Conservation (phyloP, 2,888 invertebrate genomes). For the Seira ritae region DNA sequence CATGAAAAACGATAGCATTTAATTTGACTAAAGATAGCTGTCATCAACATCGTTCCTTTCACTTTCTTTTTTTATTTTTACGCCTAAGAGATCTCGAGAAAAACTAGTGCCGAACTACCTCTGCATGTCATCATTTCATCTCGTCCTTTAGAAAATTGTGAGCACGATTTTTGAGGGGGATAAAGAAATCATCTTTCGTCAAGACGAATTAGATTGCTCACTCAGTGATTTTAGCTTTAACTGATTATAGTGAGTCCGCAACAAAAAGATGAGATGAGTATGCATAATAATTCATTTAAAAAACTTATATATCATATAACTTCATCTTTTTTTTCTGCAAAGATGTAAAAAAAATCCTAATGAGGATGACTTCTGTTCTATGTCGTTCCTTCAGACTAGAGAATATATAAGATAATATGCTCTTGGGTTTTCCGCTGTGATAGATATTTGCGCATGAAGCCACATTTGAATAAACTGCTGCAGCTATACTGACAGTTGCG, state of each 20-base stretch:
- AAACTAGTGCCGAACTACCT: neutral
- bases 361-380: neutral
- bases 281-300: neutral
- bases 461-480: neutral
- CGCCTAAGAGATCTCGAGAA: neutral
- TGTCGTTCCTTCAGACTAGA: neutral
- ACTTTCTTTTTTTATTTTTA: slow-evolving; percentile 32
- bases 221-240: slow-evolving; percentile 6
- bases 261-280: neutral
- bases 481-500: too few species aligned
- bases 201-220: slow-evolving; percentile 2
- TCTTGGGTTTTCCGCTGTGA: neutral
- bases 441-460: neutral
- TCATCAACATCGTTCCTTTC: slow-evolving; percentile 25
- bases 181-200: neutral
- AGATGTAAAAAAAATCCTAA: neutral
- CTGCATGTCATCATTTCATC: neutral
- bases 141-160: slow-evolving; percentile 1
- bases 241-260: neutral
- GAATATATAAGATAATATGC: neutral
- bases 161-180: neutral
- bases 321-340: neutral
- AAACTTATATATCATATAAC: too few species aligned
- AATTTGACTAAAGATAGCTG: neutral
- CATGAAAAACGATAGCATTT: neutral